A percentile compares a stretch with the other conserved stretches of the same genome.
phyloP scores from a whole-genome alignment of 2,888 invertebrate species.

The Andricus quercusramuli region DNA sequence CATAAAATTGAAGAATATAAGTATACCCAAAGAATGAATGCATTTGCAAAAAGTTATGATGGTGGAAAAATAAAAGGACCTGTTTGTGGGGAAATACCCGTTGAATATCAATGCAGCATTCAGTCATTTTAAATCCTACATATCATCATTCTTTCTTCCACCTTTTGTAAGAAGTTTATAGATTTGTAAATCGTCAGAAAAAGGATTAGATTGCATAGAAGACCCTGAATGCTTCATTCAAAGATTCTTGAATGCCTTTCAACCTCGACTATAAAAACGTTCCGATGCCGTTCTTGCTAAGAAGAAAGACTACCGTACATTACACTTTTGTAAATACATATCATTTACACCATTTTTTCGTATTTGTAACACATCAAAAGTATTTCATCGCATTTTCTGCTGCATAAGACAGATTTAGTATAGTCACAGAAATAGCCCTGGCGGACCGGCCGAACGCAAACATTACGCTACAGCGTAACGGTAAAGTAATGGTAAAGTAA shows the following conservation, averaged over 20 bases:
- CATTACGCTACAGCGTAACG: no score
- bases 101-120: slow-evolving; percentile 14
- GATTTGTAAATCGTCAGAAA: neutral
- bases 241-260: slow-evolving; percentile 22
- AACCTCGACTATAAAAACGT: neutral
- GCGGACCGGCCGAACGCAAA: no score
- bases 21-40: no score
- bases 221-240: slow-evolving; percentile 5
- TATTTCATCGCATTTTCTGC: slow-evolving; percentile 23
- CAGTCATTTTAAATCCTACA: neutral
- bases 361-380: neutral
- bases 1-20: no score
- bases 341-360: neutral
- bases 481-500: no score
- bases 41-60: no score
- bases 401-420: slow-evolving; percentile 32
- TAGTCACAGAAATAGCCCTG: slow-evolving; percentile 20
- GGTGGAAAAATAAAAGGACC: no score
- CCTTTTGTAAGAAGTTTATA: neutral
- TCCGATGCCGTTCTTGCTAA: neutral
- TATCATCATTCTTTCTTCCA: neutral
- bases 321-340: slow-evolving; percentile 29
- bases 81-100: no score
- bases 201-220: neutral
- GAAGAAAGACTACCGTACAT: slow-evolving; percentile 9